Conservation (phyloP, 1,140 invertebrate genomes). For the Myzus persicae region DNA sequence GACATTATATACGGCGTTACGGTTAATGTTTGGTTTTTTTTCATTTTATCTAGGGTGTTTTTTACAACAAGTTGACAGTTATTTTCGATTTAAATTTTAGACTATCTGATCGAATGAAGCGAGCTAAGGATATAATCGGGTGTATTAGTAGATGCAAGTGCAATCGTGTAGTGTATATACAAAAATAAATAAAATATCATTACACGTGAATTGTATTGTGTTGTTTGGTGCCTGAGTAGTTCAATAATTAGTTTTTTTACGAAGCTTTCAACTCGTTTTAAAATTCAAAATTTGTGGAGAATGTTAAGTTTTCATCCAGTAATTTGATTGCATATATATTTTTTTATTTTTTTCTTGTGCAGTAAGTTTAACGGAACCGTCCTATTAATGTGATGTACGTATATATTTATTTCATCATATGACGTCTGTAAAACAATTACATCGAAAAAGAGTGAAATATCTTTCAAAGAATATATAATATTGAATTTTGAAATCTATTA, state of each 20-base stretch:
- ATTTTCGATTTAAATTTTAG: not conserved
- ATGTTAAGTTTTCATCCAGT: too few species aligned
- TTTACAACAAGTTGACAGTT: not conserved
- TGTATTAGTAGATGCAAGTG: not conserved
- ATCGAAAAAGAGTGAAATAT: not conserved
- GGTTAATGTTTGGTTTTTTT: not conserved
- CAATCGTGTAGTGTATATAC: not conserved
- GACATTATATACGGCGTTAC: not conserved
- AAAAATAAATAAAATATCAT: not conserved
- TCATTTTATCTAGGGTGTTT: not conserved
- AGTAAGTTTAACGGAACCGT: too few species aligned
- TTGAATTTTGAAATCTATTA: not conserved
- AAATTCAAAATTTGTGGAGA: too few species aligned
- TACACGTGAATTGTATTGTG: not conserved
- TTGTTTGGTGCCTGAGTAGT: too few species aligned
- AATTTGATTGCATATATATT: too few species aligned
- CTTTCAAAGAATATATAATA: not conserved
- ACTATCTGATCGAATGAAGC: not conserved
- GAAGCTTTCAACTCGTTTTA: too few species aligned
- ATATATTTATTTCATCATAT: too few species aligned
- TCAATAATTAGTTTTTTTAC: too few species aligned
- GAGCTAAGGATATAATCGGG: not conserved
- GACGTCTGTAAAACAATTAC: too few species aligned
- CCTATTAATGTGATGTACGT: too few species aligned
- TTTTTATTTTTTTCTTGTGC: too few species aligned